These are phyloP conservation scores for Oplegnathus fasciatus DNA, from an alignment of 2,113 vertebrate species.

Conservation along the genomic window DNA sequence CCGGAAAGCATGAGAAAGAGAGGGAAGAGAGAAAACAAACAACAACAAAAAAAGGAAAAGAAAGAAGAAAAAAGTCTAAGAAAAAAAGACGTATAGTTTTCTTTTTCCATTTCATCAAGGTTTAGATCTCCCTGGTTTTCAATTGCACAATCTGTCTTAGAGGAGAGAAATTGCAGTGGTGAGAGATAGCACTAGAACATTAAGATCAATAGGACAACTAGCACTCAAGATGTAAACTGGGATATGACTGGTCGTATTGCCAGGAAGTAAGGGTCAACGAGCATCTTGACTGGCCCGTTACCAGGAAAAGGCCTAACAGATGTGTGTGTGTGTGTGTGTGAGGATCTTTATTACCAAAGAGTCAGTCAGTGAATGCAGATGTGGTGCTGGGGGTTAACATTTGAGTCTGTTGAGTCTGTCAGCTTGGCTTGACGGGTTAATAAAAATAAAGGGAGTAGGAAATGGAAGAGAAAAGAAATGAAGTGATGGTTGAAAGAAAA, in stretches of 20 bases:
- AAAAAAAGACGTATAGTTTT: conserved; percentile 67
- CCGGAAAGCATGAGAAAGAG: conserved; percentile 91
- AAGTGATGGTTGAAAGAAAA: conserved; percentile 57
- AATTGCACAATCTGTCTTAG: conserved; percentile 64
- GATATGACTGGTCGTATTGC: conserved; percentile 26
- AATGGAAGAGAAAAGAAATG: conserved; percentile 62
- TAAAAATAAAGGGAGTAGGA: conserved; percentile 51
- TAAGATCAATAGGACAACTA: conserved; percentile 50
- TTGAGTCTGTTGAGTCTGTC: conserved; percentile 31
- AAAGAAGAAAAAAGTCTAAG: conserved; percentile 75
- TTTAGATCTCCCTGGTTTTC: conserved; percentile 53
- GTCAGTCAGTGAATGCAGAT: conserved; percentile 58
- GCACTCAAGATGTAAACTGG: conserved; percentile 39
- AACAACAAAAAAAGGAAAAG: conserved; percentile 68
- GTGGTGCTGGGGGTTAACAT: conserved; percentile 46
- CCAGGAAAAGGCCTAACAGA: conserved; percentile 24
- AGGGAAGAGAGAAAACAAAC: conserved; percentile 81
- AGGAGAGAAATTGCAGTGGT: conserved; percentile 71
- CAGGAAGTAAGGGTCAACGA: conserved; percentile 40
- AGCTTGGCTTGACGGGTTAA: conserved; percentile 47
- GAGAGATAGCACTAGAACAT: conserved; percentile 65
- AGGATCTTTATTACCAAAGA: conserved; percentile 28
- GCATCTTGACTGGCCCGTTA: conserved; percentile 25
- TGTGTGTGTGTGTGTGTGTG: conserved; percentile 28
- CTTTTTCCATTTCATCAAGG: conserved; percentile 69